Percentiles rank a stretch among this genome's conserved stretches.
These are phyloP conservation scores for Sterrhoptilus dennistouni DNA, from an alignment of 2,113 vertebrate species.

Conservation along the genomic window DNA sequence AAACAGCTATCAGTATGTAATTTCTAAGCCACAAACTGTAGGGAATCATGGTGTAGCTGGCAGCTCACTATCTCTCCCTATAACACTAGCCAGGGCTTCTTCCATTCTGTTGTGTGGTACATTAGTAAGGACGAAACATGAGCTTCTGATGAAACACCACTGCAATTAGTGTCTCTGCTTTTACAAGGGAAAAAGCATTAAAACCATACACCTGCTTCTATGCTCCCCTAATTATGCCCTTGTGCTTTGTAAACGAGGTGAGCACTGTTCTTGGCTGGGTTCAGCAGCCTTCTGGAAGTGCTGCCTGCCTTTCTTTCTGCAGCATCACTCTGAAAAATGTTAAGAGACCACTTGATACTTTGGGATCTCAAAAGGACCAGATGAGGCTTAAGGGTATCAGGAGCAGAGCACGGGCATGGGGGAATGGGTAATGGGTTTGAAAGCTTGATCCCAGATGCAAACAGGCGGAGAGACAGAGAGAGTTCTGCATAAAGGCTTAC, in stretches of 20 bases:
- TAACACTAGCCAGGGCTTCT: neutral
- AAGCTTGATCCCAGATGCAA: neutral
- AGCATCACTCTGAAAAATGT: neutral
- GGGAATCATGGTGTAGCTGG: neutral
- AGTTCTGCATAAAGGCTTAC: neutral
- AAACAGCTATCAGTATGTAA: neutral
- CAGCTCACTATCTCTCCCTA: accelerated
- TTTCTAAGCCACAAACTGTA: accelerated
- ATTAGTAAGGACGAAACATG: neutral
- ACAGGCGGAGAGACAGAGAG: neutral
- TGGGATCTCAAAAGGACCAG: neutral
- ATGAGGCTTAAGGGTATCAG: neutral
- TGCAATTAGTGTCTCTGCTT: neutral
- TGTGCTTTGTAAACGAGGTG: neutral
- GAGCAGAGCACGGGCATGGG: neutral
- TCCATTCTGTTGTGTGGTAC: neutral
- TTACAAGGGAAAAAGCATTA: neutral
- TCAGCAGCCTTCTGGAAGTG: neutral
- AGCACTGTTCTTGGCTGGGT: neutral
- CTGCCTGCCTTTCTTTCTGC: neutral
- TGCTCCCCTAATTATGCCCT: neutral
- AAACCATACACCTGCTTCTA: neutral
- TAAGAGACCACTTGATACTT: neutral
- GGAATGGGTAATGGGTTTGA: neutral
- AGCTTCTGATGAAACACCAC: neutral